Conservation (phyloP, 2,888 invertebrate species). For the Ophion obscuratus region DNA sequence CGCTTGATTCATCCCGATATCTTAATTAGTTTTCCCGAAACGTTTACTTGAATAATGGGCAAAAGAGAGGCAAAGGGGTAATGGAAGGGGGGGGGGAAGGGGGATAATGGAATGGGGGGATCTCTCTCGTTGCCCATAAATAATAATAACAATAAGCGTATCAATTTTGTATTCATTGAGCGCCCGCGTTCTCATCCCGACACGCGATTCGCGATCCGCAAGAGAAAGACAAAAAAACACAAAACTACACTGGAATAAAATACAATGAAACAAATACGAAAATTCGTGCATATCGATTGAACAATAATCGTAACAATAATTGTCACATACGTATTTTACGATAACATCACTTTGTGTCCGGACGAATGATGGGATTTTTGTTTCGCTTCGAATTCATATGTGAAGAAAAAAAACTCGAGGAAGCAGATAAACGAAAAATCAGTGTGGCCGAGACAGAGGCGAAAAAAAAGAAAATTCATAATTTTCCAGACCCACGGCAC, state of each 20-base stretch:
- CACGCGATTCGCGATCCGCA: not conserved
- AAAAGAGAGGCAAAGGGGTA: too few species aligned
- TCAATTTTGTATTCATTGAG: slow-evolving; percentile 27
- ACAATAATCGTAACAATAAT: slow-evolving; percentile 32
- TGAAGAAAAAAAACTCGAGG: not conserved
- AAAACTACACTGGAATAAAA: not conserved
- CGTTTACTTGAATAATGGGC: too few species aligned
- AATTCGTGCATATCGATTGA: slow-evolving; percentile 20
- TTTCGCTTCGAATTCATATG: not conserved
- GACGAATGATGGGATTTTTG: slow-evolving; percentile 64
- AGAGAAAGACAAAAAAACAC: not conserved
- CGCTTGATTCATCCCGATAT: too few species aligned
- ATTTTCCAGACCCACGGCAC: not conserved
- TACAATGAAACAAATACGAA: not conserved
- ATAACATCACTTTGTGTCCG: slow-evolving; percentile 70
- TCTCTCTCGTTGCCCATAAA: slow-evolving; percentile 55
- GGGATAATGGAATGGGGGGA: too few species aligned
- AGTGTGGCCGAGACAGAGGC: not conserved
- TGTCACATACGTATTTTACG: slow-evolving; percentile 51
- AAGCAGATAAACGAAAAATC: not conserved
- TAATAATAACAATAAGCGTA: slow-evolving; percentile 19
- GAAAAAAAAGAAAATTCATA: not conserved
- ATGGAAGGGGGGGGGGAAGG: too few species aligned
- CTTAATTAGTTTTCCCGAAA: too few species aligned
- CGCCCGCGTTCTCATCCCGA: not conserved